Conservation (phyloP, 37 sponge, comb jelly and placozoan genomes). For the Oscarella lobularis region DNA sequence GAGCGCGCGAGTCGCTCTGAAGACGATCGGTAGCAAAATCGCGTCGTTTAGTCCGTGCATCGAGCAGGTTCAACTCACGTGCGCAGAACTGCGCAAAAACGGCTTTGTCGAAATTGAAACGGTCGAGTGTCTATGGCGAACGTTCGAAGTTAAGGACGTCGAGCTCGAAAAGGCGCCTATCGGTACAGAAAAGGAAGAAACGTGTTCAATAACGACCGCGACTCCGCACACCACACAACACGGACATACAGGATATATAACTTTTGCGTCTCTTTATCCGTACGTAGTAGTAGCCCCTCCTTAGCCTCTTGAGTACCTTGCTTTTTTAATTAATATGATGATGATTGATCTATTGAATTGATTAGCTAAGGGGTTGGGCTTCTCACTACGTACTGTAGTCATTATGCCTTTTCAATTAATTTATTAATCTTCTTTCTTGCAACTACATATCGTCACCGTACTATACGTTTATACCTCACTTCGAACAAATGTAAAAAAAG, state of each 20-base stretch:
- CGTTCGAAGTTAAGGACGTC: constrained; percentile 42
- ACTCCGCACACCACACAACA: constrained; percentile 42
- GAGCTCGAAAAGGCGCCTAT: constrained; percentile 2
- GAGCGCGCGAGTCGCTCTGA: constrained; percentile 35
- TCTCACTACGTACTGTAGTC: no score
- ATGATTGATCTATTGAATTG: no score
- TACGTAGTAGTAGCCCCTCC: no score
- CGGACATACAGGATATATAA: constrained; percentile 88
- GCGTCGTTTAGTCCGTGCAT: constrained; percentile 95
- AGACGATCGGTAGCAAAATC: constrained; percentile 61
- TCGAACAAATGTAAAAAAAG: no score
- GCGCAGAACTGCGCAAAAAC: constrained; percentile 18
- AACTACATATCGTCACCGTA: no score
- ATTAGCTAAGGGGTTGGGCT: no score
- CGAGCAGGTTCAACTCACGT: constrained; percentile 91
- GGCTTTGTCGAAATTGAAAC: constrained; percentile 43
- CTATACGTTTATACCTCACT: no score
- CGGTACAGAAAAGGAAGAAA: constrained; percentile 8
- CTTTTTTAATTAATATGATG: no score
- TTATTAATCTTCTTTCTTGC: no score
- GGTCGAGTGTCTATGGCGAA: constrained; percentile 53
- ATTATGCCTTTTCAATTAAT: no score
- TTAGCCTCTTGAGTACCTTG: no score
- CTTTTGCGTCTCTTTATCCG: constrained; percentile 71
- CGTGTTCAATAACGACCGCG: constrained; percentile 36